Evolutionary conservation across 2,888 invertebrate genomes (phyloP).

Genomic region (Chouioia cunea): DNA sequence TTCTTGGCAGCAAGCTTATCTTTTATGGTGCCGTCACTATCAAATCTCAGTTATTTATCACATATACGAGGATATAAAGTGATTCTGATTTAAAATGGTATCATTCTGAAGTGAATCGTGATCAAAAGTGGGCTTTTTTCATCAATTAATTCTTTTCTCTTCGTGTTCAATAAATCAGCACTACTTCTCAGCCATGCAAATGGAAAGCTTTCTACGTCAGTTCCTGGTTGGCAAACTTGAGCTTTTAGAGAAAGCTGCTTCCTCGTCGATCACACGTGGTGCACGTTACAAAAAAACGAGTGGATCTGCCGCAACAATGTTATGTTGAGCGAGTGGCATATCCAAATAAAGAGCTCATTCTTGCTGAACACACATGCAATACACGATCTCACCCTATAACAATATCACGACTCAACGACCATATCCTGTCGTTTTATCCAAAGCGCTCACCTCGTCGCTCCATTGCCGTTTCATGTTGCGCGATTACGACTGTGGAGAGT

Average conservation of each 20-base stretch:
- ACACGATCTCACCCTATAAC: constrained; percentile 26
- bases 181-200: constrained; percentile 17
- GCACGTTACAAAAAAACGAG: constrained; percentile 3
- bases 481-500: constrained; percentile 48
- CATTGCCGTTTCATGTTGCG: constrained; percentile 56
- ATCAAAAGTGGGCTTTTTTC: too few species aligned
- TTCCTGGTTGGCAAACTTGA: not conserved
- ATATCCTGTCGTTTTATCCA: constrained; percentile 49
- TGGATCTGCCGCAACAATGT: constrained; percentile 22
- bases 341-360: constrained; percentile 36
- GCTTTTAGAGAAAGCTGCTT: constrained; percentile 6
- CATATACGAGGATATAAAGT: too few species aligned
- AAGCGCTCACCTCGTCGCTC: constrained; percentile 19
- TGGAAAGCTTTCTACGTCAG: constrained; percentile 20
- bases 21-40: too few species aligned
- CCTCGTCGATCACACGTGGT: constrained; percentile 37
- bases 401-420: constrained; percentile 49
- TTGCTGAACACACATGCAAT: constrained; percentile 27
- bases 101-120: too few species aligned
- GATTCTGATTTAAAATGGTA: too few species aligned
- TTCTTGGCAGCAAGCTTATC: too few species aligned
- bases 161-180: constrained; percentile 20
- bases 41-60: too few species aligned
- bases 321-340: constrained; percentile 9
- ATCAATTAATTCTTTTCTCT: not conserved